phyloP scores from a whole-genome alignment of 2,888 invertebrate genomes.

The Trypoxylon attenuatum region DNA sequence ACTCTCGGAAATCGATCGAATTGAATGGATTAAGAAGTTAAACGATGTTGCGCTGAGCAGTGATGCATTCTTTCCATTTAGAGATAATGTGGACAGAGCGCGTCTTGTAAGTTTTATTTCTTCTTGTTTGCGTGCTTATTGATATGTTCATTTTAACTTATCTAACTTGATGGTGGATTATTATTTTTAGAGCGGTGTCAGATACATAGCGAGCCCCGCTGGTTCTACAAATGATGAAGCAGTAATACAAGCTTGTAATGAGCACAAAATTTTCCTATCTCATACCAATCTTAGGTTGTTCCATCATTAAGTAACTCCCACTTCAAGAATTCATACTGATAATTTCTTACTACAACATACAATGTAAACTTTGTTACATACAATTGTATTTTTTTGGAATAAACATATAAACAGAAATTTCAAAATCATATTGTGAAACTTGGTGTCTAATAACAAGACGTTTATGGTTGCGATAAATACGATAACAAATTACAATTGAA shows the following conservation, averaged over 20 bases:
- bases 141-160: not conserved
- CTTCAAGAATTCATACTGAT: too few relatives aligned
- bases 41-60: conserved; percentile 91
- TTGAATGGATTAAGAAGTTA: conserved; percentile 83
- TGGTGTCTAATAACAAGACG: too few relatives aligned
- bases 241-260: conserved; percentile 93
- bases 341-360: too few relatives aligned
- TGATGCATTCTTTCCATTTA: conserved; percentile 99
- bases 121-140: conserved; percentile 10
- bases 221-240: conserved; percentile 95
- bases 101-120: conserved; percentile 80
- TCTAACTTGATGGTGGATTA: not conserved
- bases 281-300: conserved; percentile 95
- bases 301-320: conserved; percentile 84
- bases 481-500: too few relatives aligned
- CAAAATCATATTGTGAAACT: too few relatives aligned
- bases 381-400: too few relatives aligned
- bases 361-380: too few relatives aligned
- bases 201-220: conserved; percentile 93
- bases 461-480: too few relatives aligned
- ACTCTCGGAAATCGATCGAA: conserved; percentile 81
- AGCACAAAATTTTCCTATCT: conserved; percentile 89
- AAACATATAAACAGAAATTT: too few relatives aligned
- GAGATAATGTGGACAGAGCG: conserved; percentile 97
- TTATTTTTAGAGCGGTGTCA: conserved; percentile 89